These are phyloP conservation scores for Cairina moschata DNA, from an alignment of 2,113 vertebrate genomes.

Conservation along the genomic window DNA sequence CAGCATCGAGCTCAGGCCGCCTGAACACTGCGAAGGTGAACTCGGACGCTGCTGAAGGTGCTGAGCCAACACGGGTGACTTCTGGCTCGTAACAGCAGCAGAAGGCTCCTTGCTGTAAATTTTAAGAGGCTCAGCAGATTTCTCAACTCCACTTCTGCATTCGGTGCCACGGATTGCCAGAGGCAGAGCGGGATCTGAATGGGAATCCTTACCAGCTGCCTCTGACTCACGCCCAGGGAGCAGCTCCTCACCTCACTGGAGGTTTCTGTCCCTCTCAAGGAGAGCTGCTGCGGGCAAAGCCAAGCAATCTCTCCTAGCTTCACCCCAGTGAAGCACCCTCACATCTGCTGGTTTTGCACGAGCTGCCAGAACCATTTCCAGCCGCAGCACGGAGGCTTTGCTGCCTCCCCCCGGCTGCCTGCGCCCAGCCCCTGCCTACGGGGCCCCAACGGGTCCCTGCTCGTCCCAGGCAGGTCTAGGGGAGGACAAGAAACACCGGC, in stretches of 20 bases:
- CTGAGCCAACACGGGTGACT: background rate
- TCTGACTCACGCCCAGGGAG: rapidly evolving
- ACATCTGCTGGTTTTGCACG: rapidly evolving
- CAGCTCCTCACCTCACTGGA: rapidly evolving
- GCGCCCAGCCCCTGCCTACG: rapidly evolving
- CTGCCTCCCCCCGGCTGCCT: background rate
- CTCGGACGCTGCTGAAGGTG: background rate
- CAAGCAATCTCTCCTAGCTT: rapidly evolving
- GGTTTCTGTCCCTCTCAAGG: rapidly evolving
- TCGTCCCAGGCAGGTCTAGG: background rate
- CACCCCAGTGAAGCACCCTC: rapidly evolving
- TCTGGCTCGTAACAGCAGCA: rapidly evolving
- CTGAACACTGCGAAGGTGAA: background rate
- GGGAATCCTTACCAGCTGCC: background rate
- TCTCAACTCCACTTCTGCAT: background rate
- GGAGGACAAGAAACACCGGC: rapidly evolving
- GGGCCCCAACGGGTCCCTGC: background rate
- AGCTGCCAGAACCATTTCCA: rapidly evolving
- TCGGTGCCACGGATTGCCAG: background rate
- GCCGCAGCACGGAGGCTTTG: background rate
- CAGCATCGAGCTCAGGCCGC: background rate
- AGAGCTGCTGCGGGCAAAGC: background rate
- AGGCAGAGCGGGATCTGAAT: rapidly evolving
- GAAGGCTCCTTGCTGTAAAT: background rate
- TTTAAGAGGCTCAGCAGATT: background rate